Percentiles rank a stretch among this genome's conserved stretches.
These are phyloP conservation scores for Tenthredo amoena DNA, from an alignment of 2,888 invertebrate species.

Conservation along the genomic window DNA sequence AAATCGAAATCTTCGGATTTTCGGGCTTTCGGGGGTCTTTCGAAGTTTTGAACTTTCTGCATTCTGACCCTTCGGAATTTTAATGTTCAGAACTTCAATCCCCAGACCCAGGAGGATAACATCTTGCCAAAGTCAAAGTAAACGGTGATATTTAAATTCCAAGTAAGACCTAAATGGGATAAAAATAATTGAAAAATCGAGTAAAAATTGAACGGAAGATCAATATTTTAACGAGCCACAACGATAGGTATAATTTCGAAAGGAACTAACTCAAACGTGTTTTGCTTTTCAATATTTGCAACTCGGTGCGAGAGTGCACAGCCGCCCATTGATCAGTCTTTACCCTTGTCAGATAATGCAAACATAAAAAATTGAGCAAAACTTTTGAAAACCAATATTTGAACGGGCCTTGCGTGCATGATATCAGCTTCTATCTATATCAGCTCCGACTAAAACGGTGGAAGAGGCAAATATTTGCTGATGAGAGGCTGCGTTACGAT, in stretches of 20 bases:
- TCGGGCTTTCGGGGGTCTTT: too few relatives aligned
- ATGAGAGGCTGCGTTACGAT: background rate
- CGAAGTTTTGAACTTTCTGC: too few relatives aligned
- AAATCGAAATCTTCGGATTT: too few relatives aligned
- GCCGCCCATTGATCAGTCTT: background rate
- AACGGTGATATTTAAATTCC: background rate
- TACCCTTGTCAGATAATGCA: constrained; percentile 27
- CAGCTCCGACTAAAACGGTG: background rate
- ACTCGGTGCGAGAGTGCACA: background rate
- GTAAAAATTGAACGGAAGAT: constrained; percentile 14
- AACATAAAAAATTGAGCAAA: constrained; percentile 1
- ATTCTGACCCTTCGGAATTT: too few relatives aligned
- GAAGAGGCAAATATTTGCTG: background rate
- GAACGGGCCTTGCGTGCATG: background rate
- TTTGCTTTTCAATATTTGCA: constrained; percentile 6
- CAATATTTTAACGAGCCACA: constrained; percentile 16
- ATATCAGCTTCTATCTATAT: background rate
- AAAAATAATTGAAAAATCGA: constrained; percentile 11
- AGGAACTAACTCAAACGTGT: background rate
- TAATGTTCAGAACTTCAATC: too few relatives aligned
- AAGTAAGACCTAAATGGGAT: background rate
- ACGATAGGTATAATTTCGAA: background rate
- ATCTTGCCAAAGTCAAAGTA: too few relatives aligned
- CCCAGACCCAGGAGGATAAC: too few relatives aligned
- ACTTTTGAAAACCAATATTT: constrained; percentile 3